These are phyloP conservation scores for Leptinotarsa peninsularis DNA, from an alignment of 2,888 invertebrate genomes.

Conservation along the genomic window DNA sequence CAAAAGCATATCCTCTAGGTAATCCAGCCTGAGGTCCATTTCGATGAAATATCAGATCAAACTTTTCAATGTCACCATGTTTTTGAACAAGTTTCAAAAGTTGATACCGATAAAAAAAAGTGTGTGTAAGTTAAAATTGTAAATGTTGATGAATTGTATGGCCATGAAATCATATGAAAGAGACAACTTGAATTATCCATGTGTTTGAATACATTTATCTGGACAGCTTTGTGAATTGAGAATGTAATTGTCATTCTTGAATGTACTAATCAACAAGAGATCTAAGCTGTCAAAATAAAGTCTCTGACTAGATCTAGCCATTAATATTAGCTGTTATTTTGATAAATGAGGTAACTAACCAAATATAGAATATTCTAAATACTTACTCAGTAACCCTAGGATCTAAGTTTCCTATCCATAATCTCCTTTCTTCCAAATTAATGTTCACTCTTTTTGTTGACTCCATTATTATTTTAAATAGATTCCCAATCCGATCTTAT, in stretches of 20 bases:
- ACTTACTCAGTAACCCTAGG: slow-evolving; percentile 93
- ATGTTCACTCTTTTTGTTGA: slow-evolving; percentile 32
- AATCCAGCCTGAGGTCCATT: slow-evolving; percentile 89
- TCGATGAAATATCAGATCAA: slow-evolving; percentile 95
- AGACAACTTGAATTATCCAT: no score
- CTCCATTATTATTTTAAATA: slow-evolving; percentile 29
- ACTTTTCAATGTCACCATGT: slow-evolving; percentile 93
- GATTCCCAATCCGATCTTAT: neutral
- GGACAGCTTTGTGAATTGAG: no score
- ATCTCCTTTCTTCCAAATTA: slow-evolving; percentile 73
- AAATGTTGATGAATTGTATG: neutral
- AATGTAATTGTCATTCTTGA: no score
- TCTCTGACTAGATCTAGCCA: no score
- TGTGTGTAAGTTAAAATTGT: slow-evolving; percentile 47
- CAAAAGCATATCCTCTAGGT: slow-evolving; percentile 94
- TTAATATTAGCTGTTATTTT: no score
- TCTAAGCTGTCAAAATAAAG: no score
- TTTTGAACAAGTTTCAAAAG: slow-evolving; percentile 96
- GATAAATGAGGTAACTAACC: no score
- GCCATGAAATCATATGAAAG: no score
- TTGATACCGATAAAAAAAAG: slow-evolving; percentile 84
- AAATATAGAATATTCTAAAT: slow-evolving; percentile 27
- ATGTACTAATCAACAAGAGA: no score
- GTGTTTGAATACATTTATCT: no score
- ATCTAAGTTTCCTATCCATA: slow-evolving; percentile 95